These are phyloP conservation scores for Aspidoscelis tigris DNA, from an alignment of 2,113 vertebrate species.

Conservation along the genomic window DNA sequence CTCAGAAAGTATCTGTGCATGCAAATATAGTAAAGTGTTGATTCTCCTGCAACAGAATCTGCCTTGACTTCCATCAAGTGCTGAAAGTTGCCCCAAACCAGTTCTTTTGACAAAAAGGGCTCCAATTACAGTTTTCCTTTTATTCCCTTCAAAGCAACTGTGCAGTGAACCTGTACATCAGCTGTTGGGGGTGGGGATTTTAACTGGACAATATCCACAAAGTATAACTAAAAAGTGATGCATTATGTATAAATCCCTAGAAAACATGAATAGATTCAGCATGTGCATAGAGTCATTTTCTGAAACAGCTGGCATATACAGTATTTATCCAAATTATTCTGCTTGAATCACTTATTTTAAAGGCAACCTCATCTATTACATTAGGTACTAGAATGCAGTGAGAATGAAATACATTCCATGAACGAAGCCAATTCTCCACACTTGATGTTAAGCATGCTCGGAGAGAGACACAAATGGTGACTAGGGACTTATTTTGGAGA, in stretches of 20 bases:
- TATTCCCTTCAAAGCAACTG: background rate
- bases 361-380: slow-evolving; percentile 41
- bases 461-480: background rate
- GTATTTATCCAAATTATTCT: slow-evolving; percentile 41
- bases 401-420: slow-evolving; percentile 5
- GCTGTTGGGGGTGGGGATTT: background rate
- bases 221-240: slow-evolving; percentile 21
- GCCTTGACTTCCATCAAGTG: too few species aligned
- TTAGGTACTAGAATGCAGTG: background rate
- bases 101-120: background rate
- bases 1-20: background rate
- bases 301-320: slow-evolving; percentile 36
- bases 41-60: background rate
- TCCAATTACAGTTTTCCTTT: background rate
- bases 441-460: background rate
- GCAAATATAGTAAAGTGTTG: background rate
- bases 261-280: slow-evolving; percentile 31
- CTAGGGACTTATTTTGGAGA: background rate
- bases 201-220: background rate
- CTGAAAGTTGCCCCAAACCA: background rate
- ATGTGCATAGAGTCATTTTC: slow-evolving; percentile 20
- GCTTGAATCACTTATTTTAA: slow-evolving; percentile 31
- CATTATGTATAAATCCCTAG: slow-evolving; percentile 35
- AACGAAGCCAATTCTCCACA: background rate
- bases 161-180: background rate